phyloP scores from a whole-genome alignment of 2,113 vertebrate genomes.

The Epinephelus fuscoguttatus region DNA sequence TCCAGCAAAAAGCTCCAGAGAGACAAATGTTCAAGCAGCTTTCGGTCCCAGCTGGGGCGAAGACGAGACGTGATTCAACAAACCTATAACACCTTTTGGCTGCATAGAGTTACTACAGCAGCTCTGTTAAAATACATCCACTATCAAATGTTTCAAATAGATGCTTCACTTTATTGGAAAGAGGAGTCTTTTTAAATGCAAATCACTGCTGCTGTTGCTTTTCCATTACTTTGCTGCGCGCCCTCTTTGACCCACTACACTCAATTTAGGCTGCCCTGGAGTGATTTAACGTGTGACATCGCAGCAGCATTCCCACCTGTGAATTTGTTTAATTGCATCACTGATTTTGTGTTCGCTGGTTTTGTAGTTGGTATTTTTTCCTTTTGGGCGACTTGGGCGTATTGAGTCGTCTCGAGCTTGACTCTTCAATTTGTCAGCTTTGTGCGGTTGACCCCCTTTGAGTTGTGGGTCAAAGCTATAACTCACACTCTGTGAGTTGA shows the following conservation, averaged over 20 bases:
- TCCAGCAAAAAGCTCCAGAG: conserved; percentile 62
- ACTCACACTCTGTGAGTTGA: conserved; percentile 71
- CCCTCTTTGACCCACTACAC: conserved; percentile 45
- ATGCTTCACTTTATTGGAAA: conserved; percentile 41
- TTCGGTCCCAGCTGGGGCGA: conserved; percentile 44
- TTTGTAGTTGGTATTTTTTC: conserved; percentile 1
- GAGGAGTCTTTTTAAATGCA: conserved; percentile 68
- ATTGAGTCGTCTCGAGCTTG: conserved; percentile 54
- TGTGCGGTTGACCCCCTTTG: conserved; percentile 73
- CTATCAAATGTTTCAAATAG: conserved; percentile 50
- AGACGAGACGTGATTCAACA: conserved; percentile 61
- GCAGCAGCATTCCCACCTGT: conserved; percentile 3
- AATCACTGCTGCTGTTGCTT: conserved; percentile 52
- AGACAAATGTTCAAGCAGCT: conserved; percentile 66
- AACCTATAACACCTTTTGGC: conserved; percentile 66
- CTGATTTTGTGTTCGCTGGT: conserved; percentile 34
- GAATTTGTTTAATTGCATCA: conserved; percentile 55
- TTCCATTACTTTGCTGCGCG: conserved; percentile 42
- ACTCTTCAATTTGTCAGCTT: conserved; percentile 76
- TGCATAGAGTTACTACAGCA: conserved; percentile 44
- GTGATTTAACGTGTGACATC: conserved; percentile 35
- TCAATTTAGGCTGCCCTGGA: conserved; percentile 34
- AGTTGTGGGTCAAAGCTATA: conserved; percentile 79
- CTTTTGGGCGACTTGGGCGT: conserved; percentile 19
- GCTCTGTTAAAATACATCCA: conserved; percentile 50